Conservation (phyloP, 2,113 vertebrate species). For the Collichthys lucidus region DNA sequence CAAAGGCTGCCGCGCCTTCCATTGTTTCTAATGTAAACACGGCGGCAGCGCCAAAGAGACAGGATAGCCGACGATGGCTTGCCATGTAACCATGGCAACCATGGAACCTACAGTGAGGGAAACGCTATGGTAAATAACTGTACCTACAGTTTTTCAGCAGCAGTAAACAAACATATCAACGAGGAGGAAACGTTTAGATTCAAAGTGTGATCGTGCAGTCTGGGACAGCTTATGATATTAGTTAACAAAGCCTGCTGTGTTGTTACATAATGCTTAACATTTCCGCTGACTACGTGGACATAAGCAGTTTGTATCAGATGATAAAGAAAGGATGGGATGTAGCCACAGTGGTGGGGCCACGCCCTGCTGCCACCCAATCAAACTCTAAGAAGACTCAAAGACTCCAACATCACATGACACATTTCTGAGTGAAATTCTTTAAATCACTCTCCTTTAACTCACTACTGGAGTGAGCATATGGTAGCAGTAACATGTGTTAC, state of each 20-base stretch:
- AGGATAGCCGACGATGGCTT: background rate
- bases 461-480: background rate
- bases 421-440: background rate
- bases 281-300: background rate
- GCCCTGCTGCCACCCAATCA: background rate
- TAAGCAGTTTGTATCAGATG: background rate
- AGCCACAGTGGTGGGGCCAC: background rate
- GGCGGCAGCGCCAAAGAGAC: background rate
- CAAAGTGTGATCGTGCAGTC: background rate
- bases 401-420: background rate
- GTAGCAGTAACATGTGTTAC: background rate
- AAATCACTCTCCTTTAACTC: background rate
- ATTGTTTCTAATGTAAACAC: constrained; percentile 36
- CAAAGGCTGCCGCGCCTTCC: constrained; percentile 8
- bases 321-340: background rate
- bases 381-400: background rate
- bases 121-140: background rate
- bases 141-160: background rate
- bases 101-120: background rate
- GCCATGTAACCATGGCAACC: background rate
- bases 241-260: too few relatives aligned
- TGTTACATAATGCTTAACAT: background rate
- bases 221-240: background rate
- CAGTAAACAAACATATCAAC: background rate
- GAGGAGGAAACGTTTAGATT: background rate